Percentiles rank a stretch among this genome's conserved stretches.
Evolutionary conservation across 2,113 vertebrate species (phyloP).

Genomic region (Trinectes maculatus): DNA sequence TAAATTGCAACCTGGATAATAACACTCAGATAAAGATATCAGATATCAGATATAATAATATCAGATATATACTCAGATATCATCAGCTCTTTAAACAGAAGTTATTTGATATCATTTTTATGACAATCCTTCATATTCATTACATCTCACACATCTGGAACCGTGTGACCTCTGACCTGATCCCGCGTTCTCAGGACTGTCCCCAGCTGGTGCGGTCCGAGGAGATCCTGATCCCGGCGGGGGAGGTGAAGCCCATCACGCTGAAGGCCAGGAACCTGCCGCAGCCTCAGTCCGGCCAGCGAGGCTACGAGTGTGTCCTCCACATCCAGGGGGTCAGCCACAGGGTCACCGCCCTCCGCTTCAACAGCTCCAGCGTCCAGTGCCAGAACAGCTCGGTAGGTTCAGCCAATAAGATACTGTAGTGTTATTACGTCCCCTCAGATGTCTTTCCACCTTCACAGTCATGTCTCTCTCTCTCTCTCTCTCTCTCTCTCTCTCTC

Average conservation of each 20-base stretch:
- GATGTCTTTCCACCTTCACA: slow-evolving; percentile 12
- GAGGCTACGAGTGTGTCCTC: slow-evolving; percentile 96
- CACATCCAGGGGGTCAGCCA: slow-evolving; percentile 91
- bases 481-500: background rate
- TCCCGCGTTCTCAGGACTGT: slow-evolving; percentile 85
- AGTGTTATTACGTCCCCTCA: slow-evolving; percentile 16
- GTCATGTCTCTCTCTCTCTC: slow-evolving; percentile 11
- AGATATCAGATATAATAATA: too few species aligned
- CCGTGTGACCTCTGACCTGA: background rate
- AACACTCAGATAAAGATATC: too few species aligned
- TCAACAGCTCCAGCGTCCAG: slow-evolving; percentile 99
- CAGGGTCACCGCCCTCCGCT: slow-evolving; percentile 94
- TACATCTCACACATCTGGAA: too few species aligned
- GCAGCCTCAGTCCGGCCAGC: slow-evolving; percentile 95
- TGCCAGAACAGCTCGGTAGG: slow-evolving; percentile 99
- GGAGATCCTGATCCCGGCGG: slow-evolving; percentile 95
- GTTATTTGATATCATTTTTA: too few species aligned
- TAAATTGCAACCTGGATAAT: too few species aligned
- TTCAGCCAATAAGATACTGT: too few species aligned
- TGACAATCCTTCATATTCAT: too few species aligned
- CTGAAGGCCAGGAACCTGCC: slow-evolving; percentile 95
- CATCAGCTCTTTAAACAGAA: too few species aligned
- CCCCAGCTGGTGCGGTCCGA: slow-evolving; percentile 94
- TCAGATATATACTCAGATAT: too few species aligned
- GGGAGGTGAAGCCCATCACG: slow-evolving; percentile 96